Evolutionary conservation across 2,888 invertebrate genomes (phyloP), one percentile per base, ranked within the genome.

Genomic region (Phania funesta): DNA sequence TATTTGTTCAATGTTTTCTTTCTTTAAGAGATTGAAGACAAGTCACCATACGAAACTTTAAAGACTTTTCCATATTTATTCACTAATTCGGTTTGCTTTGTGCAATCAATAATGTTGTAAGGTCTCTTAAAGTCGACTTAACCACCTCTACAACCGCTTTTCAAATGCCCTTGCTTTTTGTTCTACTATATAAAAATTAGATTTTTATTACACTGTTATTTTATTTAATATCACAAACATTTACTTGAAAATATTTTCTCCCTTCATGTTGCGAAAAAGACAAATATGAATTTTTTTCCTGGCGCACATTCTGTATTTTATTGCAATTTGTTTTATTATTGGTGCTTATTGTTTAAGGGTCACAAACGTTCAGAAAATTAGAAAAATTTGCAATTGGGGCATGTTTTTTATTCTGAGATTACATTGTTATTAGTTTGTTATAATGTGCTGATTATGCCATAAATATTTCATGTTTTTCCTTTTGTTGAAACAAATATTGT

Each of bases 371-470:
- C 20, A 48, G 38, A 22, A 48, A 48, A 35, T 35, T 26, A 32
- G 6, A 58, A 24, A 44, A 22, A 44, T 9, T 54, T 54, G 24
- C 38, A 35, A 38, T 38, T 38, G 11, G 4, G 13, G 13, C 13
- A n/a, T 38, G 35, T 26, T 38, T 60, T 38, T 16, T 16, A 26
- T 41, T 26, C 50, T 41, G 13, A 13, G 41, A 75, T 67, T 50
- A 29, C 26, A 44, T 44, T 70, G 50, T 58, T 70, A 65, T 64
- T 75, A 60, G 65, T 68, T 46, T 62, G 16, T 26, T 26, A 86
- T 87, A 88, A 86, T 87, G 85, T 87, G 87, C 86, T 87, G 87
- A 88, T 87, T 85, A 50, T 83, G 86, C 85, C 64, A 86, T 85
- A 87, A 86, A 87, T 86, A 85, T 86, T 85, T 84, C 41, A 60